These are phyloP conservation scores for Acrocyrtus sp. DNA, from an alignment of 2,888 invertebrate genomes.

Conservation along the genomic window DNA sequence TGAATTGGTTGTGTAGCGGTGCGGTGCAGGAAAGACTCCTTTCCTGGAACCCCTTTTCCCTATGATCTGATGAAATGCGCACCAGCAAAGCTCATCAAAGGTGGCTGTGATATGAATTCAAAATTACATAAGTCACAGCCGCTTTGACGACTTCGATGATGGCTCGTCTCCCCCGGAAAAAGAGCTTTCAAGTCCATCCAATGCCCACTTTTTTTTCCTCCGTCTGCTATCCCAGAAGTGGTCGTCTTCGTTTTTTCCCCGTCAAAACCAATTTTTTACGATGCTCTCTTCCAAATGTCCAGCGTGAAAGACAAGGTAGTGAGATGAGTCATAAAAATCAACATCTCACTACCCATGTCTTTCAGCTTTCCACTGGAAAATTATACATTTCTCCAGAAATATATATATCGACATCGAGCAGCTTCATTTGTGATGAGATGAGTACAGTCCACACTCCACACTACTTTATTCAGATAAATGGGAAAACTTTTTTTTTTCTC, in stretches of 20 bases:
- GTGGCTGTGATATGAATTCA: slow-evolving; percentile 94
- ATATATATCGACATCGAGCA: too few species aligned
- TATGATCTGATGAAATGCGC: slow-evolving; percentile 21
- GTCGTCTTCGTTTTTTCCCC: too few species aligned
- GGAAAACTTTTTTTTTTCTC: slow-evolving; percentile 30
- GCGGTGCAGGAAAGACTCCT: neutral
- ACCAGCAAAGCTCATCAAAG: slow-evolving; percentile 86
- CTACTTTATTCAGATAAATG: slow-evolving; percentile 36
- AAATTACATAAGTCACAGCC: slow-evolving; percentile 80
- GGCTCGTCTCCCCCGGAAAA: too few species aligned
- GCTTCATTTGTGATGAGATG: too few species aligned
- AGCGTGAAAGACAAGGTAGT: slow-evolving; percentile 99
- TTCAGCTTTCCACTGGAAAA: slow-evolving; percentile 76
- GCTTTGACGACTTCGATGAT: slow-evolving; percentile 75
- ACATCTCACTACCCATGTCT: slow-evolving; percentile 99
- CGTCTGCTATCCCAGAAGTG: too few species aligned
- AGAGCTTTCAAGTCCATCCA: too few species aligned
- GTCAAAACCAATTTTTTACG: too few species aligned
- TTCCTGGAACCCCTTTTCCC: neutral
- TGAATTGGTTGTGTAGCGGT: neutral
- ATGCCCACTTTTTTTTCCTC: too few species aligned
- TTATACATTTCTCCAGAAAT: too few species aligned
- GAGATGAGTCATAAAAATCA: slow-evolving; percentile 76
- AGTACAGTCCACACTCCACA: slow-evolving; percentile 1
- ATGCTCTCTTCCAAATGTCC: slow-evolving; percentile 41